Evolutionary conservation across 1,140 invertebrate genomes (phyloP).

Genomic region (Sycobia sp.): DNA sequence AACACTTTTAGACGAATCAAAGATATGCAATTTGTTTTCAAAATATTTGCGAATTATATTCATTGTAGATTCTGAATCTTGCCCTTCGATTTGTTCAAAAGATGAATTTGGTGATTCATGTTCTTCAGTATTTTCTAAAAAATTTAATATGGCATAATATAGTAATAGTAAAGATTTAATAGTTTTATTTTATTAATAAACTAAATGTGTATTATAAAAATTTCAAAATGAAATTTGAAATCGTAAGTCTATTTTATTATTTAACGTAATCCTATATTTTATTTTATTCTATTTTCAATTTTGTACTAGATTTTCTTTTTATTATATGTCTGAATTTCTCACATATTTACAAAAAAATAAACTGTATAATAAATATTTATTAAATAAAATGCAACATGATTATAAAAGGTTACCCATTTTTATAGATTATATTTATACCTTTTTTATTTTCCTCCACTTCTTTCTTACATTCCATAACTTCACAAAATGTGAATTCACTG

Average conservation of each 20-base stretch:
- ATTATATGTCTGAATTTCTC: neutral
- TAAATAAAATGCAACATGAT: no score
- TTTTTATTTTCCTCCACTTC: constrained; percentile 4
- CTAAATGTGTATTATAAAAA: neutral
- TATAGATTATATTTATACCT: neutral
- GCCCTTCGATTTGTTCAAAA: constrained; percentile 9
- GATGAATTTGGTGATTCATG: constrained; percentile 1
- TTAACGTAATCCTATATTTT: neutral
- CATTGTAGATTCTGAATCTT: constrained; percentile 39
- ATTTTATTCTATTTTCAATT: neutral
- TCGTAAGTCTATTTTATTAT: neutral
- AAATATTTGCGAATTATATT: constrained; percentile 51
- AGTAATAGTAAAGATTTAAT: neutral
- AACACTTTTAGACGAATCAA: constrained; percentile 29
- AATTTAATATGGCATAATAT: neutral
- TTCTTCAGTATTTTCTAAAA: neutral
- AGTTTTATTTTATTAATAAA: neutral
- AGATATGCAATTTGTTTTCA: constrained; percentile 43
- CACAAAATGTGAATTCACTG: no score
- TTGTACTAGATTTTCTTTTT: neutral
- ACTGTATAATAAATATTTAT: neutral
- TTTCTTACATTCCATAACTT: constrained; percentile 17
- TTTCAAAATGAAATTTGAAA: neutral
- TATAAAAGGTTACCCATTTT: no score
- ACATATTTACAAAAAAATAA: neutral